A percentile compares a stretch with the other conserved stretches of the same genome.
Conservation (phyloP, 2,888 invertebrate genomes). For the Tineola bisselliella region DNA sequence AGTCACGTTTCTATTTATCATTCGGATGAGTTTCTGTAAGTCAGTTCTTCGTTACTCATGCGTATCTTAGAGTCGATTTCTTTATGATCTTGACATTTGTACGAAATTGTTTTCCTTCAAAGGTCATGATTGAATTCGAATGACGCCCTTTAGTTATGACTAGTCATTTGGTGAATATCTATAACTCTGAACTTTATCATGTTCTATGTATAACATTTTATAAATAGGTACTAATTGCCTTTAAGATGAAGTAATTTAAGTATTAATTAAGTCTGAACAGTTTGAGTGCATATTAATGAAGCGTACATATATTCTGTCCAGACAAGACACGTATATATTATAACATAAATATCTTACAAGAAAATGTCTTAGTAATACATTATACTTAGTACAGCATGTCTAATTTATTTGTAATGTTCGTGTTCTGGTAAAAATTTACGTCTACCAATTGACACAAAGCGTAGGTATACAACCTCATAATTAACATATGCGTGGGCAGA, state of each 20-base stretch:
- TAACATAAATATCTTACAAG: neutral
- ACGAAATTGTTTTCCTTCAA: conserved; percentile 28
- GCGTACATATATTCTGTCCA: neutral
- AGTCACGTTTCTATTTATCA: conserved; percentile 6
- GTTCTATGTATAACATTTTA: too few species aligned
- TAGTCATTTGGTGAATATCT: neutral
- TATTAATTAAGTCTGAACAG: too few species aligned
- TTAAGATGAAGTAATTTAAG: too few species aligned
- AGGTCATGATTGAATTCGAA: conserved; percentile 32
- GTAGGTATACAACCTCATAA: conserved; percentile 40
- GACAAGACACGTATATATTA: neutral
- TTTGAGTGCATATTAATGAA: too few species aligned
- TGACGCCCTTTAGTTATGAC: conserved; percentile 20
- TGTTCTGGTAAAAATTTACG: neutral
- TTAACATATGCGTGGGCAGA: conserved; percentile 42
- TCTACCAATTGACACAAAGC: conserved; percentile 19
- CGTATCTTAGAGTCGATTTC: neutral
- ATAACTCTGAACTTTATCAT: neutral
- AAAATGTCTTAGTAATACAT: neutral
- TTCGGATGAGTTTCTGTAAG: neutral
- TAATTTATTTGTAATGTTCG: neutral
- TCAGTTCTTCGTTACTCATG: conserved; percentile 4
- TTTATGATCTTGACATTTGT: conserved; percentile 40
- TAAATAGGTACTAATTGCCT: too few species aligned
- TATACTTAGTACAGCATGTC: neutral